These are phyloP conservation scores for Motacilla tschutschensis DNA, from an alignment of 2,113 vertebrate species.

Conservation along the genomic window DNA sequence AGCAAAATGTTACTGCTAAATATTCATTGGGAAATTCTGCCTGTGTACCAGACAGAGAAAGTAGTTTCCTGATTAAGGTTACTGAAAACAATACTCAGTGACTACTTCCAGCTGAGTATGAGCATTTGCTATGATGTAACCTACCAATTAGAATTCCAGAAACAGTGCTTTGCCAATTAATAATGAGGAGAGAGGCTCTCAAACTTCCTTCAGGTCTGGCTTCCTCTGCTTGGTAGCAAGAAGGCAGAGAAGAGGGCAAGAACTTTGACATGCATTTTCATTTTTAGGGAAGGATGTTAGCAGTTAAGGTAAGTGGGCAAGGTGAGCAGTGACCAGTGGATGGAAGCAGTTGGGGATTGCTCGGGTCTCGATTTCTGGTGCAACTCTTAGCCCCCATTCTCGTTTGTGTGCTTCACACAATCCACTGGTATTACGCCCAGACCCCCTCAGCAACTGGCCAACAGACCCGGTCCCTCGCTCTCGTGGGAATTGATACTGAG, in stretches of 20 bases:
- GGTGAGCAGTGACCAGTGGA: too few relatives aligned
- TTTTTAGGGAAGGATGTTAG: background rate
- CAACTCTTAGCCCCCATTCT: too few relatives aligned
- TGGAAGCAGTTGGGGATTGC: too few relatives aligned
- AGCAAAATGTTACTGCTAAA: background rate
- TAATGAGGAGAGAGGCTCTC: background rate
- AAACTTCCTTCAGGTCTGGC: background rate
- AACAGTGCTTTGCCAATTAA: background rate
- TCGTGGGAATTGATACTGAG: background rate
- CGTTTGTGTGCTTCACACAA: too few relatives aligned
- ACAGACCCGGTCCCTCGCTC: accelerated
- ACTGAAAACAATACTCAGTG: background rate
- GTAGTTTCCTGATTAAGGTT: background rate
- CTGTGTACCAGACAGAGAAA: background rate
- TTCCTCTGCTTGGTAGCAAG: background rate
- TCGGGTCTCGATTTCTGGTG: too few relatives aligned
- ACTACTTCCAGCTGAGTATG: background rate
- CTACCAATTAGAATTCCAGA: background rate
- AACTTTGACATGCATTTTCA: background rate
- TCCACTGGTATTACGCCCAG: too few relatives aligned
- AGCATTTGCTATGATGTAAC: background rate
- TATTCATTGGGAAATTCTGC: background rate
- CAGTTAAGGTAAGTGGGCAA: too few relatives aligned
- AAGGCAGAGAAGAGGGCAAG: background rate
- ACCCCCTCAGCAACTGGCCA: too few relatives aligned